Conservation (phyloP, 2,113 vertebrate species). For the Notarius lentiginosus region DNA sequence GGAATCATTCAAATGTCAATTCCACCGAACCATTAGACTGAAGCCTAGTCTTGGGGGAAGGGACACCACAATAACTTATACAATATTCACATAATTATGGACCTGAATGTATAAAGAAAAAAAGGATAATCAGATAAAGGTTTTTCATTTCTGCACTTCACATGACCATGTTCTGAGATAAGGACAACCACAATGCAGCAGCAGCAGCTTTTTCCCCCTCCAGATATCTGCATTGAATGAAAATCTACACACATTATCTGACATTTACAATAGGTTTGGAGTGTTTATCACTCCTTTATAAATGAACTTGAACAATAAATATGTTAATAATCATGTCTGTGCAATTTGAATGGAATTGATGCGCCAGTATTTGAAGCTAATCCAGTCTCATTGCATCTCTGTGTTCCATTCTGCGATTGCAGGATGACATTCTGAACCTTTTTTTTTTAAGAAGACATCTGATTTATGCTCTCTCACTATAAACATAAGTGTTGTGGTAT, state of each 20-base stretch:
- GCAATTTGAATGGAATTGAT: background rate
- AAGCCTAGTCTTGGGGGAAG: too few relatives aligned
- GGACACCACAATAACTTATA: too few relatives aligned
- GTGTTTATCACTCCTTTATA: background rate
- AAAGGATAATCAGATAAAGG: too few relatives aligned
- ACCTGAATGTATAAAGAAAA: too few relatives aligned
- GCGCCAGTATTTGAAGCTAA: background rate
- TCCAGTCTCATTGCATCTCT: background rate
- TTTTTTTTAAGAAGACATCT: background rate
- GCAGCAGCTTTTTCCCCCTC: too few relatives aligned
- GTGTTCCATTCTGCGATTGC: background rate
- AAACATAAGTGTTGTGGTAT: background rate
- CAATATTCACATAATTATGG: too few relatives aligned
- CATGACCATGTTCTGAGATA: background rate
- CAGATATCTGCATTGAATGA: too few relatives aligned
- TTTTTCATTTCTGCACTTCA: background rate
- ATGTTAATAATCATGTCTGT: background rate
- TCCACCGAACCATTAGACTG: too few relatives aligned
- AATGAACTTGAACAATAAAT: background rate
- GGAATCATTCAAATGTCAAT: too few relatives aligned
- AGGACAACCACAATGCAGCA: background rate
- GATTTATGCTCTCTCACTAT: background rate
- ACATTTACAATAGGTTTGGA: background rate
- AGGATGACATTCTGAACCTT: background rate
- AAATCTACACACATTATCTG: background rate